A percentile compares a stretch with the other conserved stretches of the same genome.
These are phyloP conservation scores for Eremophila alpestris DNA, from an alignment of 2,797 vertebrate species.

Conservation along the genomic window DNA sequence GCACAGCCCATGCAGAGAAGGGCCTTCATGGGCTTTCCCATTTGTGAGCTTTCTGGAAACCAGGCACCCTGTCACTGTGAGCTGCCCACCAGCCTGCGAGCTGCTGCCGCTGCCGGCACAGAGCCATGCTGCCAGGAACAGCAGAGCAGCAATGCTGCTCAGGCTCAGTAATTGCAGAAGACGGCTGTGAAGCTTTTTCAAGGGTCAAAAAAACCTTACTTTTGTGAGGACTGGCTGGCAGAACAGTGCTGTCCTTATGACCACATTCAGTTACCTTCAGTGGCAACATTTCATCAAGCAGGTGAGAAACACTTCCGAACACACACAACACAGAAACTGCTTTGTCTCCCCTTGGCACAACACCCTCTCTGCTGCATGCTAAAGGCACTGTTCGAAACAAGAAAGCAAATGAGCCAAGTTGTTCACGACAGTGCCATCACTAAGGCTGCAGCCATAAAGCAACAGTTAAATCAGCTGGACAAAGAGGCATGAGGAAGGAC, in stretches of 20 bases:
- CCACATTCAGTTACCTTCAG: background rate
- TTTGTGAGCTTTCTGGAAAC: background rate
- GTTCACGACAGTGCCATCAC: background rate
- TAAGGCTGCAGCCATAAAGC: conserved; percentile 8
- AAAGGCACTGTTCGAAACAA: background rate
- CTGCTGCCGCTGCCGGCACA: rapidly evolving
- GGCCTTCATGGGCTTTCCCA: background rate
- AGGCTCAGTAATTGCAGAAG: background rate
- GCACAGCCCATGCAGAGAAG: background rate
- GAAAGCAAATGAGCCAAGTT: background rate
- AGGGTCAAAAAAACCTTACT: background rate
- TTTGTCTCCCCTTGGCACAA: conserved; percentile 24
- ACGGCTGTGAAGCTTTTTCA: background rate
- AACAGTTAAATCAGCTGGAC: background rate
- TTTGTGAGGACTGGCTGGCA: background rate
- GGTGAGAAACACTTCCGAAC: conserved; percentile 14
- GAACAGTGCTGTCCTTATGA: background rate
- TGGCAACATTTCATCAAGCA: conserved; percentile 9
- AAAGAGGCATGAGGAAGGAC: background rate
- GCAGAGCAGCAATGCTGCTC: background rate
- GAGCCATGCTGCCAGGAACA: background rate
- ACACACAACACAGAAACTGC: background rate
- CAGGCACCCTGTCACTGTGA: background rate
- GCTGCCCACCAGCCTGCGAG: background rate
- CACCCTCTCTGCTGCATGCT: background rate